Evolutionary conservation across 2,888 invertebrate species (phyloP), one percentile per base, ranked within the genome.

Genomic region (Desoria tigrina): DNA sequence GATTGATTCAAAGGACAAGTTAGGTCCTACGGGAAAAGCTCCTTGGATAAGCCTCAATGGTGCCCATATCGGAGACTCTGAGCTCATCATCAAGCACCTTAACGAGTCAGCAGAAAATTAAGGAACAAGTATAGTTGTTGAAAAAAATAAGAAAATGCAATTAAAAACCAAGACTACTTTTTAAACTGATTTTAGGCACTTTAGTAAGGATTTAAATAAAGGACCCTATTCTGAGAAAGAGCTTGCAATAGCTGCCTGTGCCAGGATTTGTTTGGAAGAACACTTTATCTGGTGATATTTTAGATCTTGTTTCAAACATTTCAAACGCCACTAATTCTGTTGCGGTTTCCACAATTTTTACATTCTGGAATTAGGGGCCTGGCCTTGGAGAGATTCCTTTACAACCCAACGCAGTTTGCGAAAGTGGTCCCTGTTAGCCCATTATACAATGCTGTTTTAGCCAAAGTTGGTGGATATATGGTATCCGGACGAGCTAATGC

Each of bases 41-140:
- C 73, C 74, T 11, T 74, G 73, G 73, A 67, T 74, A 7, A 68
- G 62, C n/a, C 21, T 71, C 3, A 72, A 73, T 61, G 74, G 74
- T 23, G 61, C 60, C 16, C 72, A 73, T 39, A 27, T 73, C 0
- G 64, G 51, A 4, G 73, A 74, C 49, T 70, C 70, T 0, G 69
- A 73, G 28, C 57, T 69, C 18, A 70, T 70, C 27, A 21, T 74
- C 3, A 63, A 68, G 9, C 58, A 57, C 37, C 65, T 68, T 14
- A 66, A 63, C 42, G 68, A 57, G 69, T 74, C 45, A 23, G 28
- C 16, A 39, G n/a, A n/a, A n/a, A n/a, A n/a, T n/a, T n/a, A n/a
- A n/a, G n/a, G n/a, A n/a, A n/a, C n/a, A n/a, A n/a, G n/a, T n/a
- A n/a, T n/a, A n/a, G n/a, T n/a, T n/a, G n/a, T n/a, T n/a, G n/a